Base-by-base conservation (phyloP, 1,140 invertebrate genomes). In the Drosophila elegans region DNA sequence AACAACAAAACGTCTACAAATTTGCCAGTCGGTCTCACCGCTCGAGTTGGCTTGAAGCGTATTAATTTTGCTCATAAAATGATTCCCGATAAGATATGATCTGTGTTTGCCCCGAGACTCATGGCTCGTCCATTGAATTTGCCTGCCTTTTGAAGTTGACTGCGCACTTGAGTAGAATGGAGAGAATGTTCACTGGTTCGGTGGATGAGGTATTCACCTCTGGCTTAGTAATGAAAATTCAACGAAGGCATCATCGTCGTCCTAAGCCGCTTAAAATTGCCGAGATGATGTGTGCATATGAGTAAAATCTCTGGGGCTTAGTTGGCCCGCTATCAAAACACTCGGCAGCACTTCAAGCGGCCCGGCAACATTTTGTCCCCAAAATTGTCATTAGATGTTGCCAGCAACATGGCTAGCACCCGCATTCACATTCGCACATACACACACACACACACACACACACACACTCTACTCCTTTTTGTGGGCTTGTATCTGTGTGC, bases 81-180 rank as follows among this genome's bases (percentile, higher is more conserved):
- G 80, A 88, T 88, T 89, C 73, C 80, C 84, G 84, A 88, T 88
- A 88, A 88, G 84, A 88, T 88, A 80, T 84, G 84, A 88, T 88
- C 84, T 88, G 72, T 89, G 85, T 84, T 88, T 88, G 84, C 73
- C 51, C 51, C 16, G 38, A 46, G 27, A 62, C 49, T 73, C 57
- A 10, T 34, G n/a, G 29, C 29, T 25, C 5, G n/a, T n/a, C 38
- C 32, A 63, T 54, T 45, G 60, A 74, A 74, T 64, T 74, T 38
- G 71, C 41, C 71, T 44, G 72, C 72, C 72, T 74, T 74, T 74
- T 74, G 72, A 74, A 74, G 71, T 74, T 34, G 52, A 67, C 36
- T 74, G 72, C 62, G 69, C 59, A 74, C 71, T 74, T 74, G 59
- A 34, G 16, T 38, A 21, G 36, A 61, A 55, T 36, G 38, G 10